Base-by-base conservation (phyloP, 2,797 vertebrate species). In the Pelodytes ibericus region DNA sequence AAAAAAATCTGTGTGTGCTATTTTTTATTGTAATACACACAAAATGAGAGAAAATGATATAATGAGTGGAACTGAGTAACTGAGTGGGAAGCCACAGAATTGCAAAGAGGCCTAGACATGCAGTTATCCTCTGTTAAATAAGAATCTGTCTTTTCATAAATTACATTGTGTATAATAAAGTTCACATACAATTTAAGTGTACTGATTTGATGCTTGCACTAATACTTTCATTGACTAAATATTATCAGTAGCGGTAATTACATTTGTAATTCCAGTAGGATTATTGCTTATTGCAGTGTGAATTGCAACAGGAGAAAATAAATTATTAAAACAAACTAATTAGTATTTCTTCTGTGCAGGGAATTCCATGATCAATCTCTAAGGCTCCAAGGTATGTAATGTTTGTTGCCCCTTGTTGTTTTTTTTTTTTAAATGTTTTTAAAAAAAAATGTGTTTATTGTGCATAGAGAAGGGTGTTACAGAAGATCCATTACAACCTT, bases 291-390 rank as follows among this genome's bases (percentile, higher is more conserved):
- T 71, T 83, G 71, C 75, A 72, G 60, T 22, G 29, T 75, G 71
- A 33, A 24, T 33, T 72, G 65, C 41, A 83, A 84, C 77, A 71
- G 68, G 0, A 3, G 44, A 81, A 81, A 81, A 80, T 80, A 76
- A 80, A 84, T 84, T 16, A 39, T 66, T 71, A 61, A 80, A 81
- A 58, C n/a, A 75, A 83, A 82, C 80, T 87, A 84, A 87, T 86
- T 82, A 81, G 26, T 78, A 58, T 20, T 81, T 80, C 88, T 85
- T 87, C 62, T 83, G 27, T 60, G 65, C 83, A 85, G 83, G 84
- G 81, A 71, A 69, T 74, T 85, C 51, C 79, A 61, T 83, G 82
- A 82, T 81, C 80, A 79, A 63, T 84, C 80, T 83, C 67, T 74
- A 67, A 51, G 81, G 80, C 80, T 74, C 72, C 71, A 74, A 86